These are phyloP conservation scores for Melanogrammus aeglefinus DNA, from an alignment of 2,797 vertebrate genomes.

Conservation along the genomic window DNA sequence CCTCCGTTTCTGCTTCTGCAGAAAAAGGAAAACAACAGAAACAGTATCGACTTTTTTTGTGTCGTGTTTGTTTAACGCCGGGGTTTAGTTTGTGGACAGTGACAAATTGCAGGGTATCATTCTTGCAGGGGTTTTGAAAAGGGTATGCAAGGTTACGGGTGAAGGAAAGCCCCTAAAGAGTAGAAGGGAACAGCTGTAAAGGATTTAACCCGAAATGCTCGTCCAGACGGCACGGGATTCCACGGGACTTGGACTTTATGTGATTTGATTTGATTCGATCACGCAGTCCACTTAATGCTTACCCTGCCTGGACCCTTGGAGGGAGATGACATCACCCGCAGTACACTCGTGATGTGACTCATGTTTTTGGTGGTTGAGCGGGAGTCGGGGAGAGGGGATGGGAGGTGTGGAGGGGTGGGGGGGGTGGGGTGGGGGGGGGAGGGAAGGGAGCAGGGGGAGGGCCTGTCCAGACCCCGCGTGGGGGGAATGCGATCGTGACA, in stretches of 20 bases:
- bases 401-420: slow-evolving; percentile 17
- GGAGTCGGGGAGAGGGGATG: slow-evolving; percentile 19
- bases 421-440: slow-evolving; percentile 22
- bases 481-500: slow-evolving; percentile 24
- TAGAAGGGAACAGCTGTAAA: too few relatives aligned
- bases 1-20: neutral
- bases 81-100: slow-evolving; percentile 24
- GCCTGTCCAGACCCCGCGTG: slow-evolving; percentile 20
- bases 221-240: slow-evolving; percentile 24
- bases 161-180: neutral
- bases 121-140: neutral
- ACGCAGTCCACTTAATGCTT: slow-evolving; percentile 40
- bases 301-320: slow-evolving; percentile 17
- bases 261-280: slow-evolving; percentile 45
- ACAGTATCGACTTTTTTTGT: neutral
- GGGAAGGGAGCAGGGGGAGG: slow-evolving; percentile 17
- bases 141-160: slow-evolving; percentile 27
- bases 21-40: neutral
- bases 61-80: slow-evolving; percentile 24
- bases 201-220: slow-evolving; percentile 21
- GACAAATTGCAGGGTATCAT: slow-evolving; percentile 6
- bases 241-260: neutral
- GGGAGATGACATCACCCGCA: slow-evolving; percentile 48
- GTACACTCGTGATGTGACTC: slow-evolving; percentile 39
- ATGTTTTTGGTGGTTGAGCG: slow-evolving; percentile 21